phyloP scores from a whole-genome alignment of 2,113 vertebrate species.

The Myiagra hebetior region DNA sequence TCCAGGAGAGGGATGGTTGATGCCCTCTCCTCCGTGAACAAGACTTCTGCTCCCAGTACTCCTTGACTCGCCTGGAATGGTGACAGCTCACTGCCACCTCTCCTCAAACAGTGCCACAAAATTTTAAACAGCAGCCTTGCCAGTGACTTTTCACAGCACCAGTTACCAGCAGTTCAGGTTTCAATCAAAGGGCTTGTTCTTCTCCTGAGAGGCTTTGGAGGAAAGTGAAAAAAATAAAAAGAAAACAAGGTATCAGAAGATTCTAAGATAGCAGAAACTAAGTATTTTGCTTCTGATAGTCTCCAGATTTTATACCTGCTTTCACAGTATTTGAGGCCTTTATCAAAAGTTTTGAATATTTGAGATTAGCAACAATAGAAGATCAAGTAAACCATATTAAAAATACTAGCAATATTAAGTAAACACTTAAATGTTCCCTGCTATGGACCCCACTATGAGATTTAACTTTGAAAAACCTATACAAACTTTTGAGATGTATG shows the following conservation, averaged over 20 bases:
- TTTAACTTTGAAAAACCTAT: not conserved
- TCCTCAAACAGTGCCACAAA: not conserved
- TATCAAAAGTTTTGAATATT: not conserved
- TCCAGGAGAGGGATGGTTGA: not conserved
- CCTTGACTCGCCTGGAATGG: not conserved
- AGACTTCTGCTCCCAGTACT: not conserved
- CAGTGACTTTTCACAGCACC: not conserved
- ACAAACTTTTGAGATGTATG: not conserved
- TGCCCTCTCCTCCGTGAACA: not conserved
- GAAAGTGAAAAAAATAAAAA: not conserved
- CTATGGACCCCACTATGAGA: fast-evolving
- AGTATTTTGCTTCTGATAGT: not conserved
- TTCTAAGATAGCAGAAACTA: not conserved
- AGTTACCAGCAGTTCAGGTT: not conserved
- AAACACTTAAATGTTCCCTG: not conserved
- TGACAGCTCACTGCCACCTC: not conserved
- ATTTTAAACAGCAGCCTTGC: not conserved
- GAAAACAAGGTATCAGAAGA: not conserved
- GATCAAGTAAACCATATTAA: not conserved
- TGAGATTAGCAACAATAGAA: not conserved
- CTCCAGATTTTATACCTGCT: not conserved
- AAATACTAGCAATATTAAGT: not conserved
- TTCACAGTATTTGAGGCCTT: not conserved
- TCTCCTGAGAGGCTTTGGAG: not conserved
- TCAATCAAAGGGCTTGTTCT: not conserved